Conservation (phyloP, 2,888 invertebrate species). For the Periphyllus acericola region DNA sequence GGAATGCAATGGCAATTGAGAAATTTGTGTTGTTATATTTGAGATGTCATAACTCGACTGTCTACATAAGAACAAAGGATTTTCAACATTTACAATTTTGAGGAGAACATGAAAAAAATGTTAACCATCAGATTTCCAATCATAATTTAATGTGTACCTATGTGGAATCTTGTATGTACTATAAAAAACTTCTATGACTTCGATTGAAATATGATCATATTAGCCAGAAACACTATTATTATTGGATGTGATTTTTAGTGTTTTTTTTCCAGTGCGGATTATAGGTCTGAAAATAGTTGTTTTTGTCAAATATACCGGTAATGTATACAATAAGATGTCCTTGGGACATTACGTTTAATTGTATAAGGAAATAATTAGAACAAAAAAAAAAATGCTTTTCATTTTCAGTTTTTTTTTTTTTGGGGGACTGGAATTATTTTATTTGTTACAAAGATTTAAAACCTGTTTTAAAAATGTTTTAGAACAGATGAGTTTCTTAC, state of each 20-base stretch:
- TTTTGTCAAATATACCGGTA: background rate
- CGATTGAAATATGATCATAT: too few species aligned
- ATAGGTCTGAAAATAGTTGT: background rate
- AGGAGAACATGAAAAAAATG: too few species aligned
- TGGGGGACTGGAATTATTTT: conserved; percentile 18
- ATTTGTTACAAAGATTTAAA: conserved; percentile 6
- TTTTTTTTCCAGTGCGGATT: background rate
- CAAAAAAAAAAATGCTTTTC: background rate
- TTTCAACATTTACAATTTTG: too few species aligned
- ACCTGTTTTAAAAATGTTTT: conserved; percentile 35
- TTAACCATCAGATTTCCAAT: too few species aligned
- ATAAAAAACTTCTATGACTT: too few species aligned
- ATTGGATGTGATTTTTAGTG: background rate
- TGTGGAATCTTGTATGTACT: too few species aligned
- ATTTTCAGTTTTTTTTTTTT: background rate
- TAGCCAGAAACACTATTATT: background rate
- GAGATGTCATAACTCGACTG: too few species aligned
- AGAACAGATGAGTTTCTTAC: background rate
- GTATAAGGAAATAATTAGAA: conserved; percentile 34
- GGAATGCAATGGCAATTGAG: too few species aligned
- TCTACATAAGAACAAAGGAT: too few species aligned
- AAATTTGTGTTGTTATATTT: too few species aligned
- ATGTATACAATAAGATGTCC: background rate
- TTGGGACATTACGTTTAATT: conserved; percentile 10
- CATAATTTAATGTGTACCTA: too few species aligned